Base-by-base conservation (phyloP, 2,797 vertebrate genomes). In the Vultur gryphus region DNA sequence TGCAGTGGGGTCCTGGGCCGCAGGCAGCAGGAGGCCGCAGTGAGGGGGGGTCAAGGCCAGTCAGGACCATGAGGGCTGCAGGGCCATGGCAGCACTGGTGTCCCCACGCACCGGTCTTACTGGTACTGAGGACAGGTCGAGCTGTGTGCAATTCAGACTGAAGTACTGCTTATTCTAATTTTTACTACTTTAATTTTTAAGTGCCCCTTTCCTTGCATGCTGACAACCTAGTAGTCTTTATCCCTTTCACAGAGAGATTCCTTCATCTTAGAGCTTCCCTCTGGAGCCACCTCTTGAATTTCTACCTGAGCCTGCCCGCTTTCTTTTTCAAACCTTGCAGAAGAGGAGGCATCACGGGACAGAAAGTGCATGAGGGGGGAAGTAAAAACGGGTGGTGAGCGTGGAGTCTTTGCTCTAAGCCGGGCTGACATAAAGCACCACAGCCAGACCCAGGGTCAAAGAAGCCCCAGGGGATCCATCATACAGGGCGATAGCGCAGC, bases 51-150 rank as follows among this genome's bases (percentile, higher is more conserved):
- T 37, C 25, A 24, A 23, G 8, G 41, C 11, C 61, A 33, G 20
- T 3, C 11, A 23, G 58, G 44, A 23, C 31, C 12, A 9, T 55
- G 57, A 46, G 33, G 21, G 29, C 11, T 2, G 0, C 11, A 12
- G 20, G 46, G 12, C 11, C n/a, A 10, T 0, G 3, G 55, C 41
- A 48, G 51, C 4, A 1, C 20, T 43, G 28, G 29, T 44, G 24
- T 20, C 37, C 67, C 64, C 12, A 2, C 2, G 2, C 35, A 12
- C 16, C 5, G 3, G 18, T 10, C 18, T 24, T 5, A 41, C 17
- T 24, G 35, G 5, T 17, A 6, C 9, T 3, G 13, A 39, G 33
- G 16, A 41, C 11, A 25, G 18, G 15, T 9, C 0, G 0, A 70
- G 55, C 4, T 46, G 14, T 8, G 3, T 18, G 13, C 10, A 11